Conservation (phyloP, 2,797 vertebrate genomes). For the Spinus olivaceus region DNA sequence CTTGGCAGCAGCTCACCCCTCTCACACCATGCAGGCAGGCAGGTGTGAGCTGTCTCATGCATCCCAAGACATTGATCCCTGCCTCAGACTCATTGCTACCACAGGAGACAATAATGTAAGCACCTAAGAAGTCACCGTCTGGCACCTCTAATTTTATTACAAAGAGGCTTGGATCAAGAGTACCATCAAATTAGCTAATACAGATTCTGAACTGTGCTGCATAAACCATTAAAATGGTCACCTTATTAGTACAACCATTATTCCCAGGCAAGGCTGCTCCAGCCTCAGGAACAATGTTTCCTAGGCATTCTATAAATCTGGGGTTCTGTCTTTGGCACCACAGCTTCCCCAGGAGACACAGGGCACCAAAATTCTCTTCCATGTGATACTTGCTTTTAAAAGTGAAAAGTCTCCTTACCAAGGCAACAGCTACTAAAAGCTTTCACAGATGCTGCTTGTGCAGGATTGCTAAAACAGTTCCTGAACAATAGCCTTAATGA, state of each 20-base stretch:
- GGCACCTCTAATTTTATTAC: background rate
- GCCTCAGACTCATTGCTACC: background rate
- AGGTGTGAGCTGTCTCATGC: background rate
- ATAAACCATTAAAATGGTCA: background rate
- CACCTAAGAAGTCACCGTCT: background rate
- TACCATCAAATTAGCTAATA: background rate
- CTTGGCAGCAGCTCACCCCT: background rate
- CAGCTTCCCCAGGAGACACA: background rate
- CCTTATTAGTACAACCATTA: background rate
- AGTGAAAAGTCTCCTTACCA: background rate
- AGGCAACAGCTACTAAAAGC: slow-evolving; percentile 5
- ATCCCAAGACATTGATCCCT: background rate
- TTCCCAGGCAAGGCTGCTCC: background rate
- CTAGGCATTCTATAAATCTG: background rate
- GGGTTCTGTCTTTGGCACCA: background rate
- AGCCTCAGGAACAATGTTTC: background rate
- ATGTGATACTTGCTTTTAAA: background rate
- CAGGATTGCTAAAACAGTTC: background rate
- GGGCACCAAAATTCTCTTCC: background rate
- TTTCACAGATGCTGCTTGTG: background rate
- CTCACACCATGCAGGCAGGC: background rate
- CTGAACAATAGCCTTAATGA: slow-evolving; percentile 19
- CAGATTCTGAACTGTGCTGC: background rate
- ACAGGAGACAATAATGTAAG: slow-evolving; percentile 8
- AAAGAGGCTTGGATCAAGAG: background rate